Percentiles rank a stretch among this genome's conserved stretches.
phyloP scores from a whole-genome alignment of 2,797 vertebrate species.

The Lates japonicus region DNA sequence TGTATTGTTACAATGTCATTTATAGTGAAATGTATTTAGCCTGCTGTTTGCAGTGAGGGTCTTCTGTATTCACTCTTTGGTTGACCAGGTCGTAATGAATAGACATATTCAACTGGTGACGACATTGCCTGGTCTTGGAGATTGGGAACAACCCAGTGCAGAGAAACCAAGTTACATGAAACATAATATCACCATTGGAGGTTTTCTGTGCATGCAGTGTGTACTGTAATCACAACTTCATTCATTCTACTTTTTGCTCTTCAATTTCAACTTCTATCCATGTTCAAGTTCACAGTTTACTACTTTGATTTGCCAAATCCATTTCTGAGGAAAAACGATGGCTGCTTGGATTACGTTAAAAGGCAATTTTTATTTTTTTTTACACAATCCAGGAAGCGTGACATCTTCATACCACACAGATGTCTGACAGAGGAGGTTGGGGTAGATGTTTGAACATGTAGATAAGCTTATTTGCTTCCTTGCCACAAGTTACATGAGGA shows the following conservation, averaged over 20 bases:
- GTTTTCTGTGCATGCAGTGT: background rate
- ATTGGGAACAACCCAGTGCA: too few relatives aligned
- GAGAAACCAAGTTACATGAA: background rate
- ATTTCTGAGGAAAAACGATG: background rate
- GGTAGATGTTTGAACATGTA: background rate
- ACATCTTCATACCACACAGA: background rate
- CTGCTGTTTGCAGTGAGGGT: background rate
- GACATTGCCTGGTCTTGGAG: background rate
- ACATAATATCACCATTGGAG: background rate
- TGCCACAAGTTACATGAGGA: background rate
- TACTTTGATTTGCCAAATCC: conserved; percentile 8
- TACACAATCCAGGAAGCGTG: background rate
- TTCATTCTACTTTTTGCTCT: too few relatives aligned
- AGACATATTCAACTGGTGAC: too few relatives aligned
- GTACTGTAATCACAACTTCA: background rate
- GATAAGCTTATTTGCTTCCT: background rate
- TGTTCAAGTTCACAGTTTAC: background rate
- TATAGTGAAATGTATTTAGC: background rate
- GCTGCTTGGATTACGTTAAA: conserved; percentile 5
- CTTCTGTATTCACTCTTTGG: background rate
- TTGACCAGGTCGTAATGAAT: background rate
- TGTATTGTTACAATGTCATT: conserved; percentile 1
- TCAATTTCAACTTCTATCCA: too few relatives aligned
- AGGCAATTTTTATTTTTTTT: background rate
- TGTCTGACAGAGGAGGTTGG: background rate